Percentiles rank a stretch among this genome's conserved stretches.
Evolutionary conservation across 2,888 invertebrate genomes (phyloP).

Genomic region (Scaptomyza caliginosa): DNA sequence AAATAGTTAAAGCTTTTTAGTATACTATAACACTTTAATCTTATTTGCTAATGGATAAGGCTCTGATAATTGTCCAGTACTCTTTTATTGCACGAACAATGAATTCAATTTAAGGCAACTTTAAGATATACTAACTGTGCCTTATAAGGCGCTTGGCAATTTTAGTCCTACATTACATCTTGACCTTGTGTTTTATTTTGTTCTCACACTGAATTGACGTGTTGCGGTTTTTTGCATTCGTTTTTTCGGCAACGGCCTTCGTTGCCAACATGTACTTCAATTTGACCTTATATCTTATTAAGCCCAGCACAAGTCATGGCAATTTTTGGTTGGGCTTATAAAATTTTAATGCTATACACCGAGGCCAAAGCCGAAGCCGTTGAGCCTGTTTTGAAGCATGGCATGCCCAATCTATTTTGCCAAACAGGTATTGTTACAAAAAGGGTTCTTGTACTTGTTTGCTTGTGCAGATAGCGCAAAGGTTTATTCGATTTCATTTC

Average conservation of each 20-base stretch:
- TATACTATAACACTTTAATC: neutral
- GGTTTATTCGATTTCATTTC: neutral
- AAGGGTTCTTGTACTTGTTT: neutral
- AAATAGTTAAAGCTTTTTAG: neutral
- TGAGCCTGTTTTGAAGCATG: neutral
- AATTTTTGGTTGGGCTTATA: conserved; percentile 8
- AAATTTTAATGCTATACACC: conserved; percentile 11
- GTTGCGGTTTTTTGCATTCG: neutral
- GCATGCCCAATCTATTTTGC: neutral
- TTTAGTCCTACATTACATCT: neutral
- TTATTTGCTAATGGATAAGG: neutral
- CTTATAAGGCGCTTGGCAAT: too few relatives aligned
- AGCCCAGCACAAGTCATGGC: neutral
- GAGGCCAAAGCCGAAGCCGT: neutral
- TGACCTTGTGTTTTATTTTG: conserved; percentile 1
- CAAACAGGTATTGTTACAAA: neutral
- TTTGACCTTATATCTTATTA: conserved; percentile 22
- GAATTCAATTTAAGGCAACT: too few relatives aligned
- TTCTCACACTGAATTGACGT: neutral
- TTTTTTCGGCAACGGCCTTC: neutral
- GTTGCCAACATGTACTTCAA: conserved; percentile 1
- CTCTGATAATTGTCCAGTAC: neutral
- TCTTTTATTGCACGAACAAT: too few relatives aligned
- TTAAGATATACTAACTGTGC: too few relatives aligned
- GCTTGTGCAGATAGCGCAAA: neutral